Evolutionary conservation across 2,113 vertebrate genomes (phyloP), one percentile per base, ranked within the genome.

Genomic region (Sardina pilchardus): DNA sequence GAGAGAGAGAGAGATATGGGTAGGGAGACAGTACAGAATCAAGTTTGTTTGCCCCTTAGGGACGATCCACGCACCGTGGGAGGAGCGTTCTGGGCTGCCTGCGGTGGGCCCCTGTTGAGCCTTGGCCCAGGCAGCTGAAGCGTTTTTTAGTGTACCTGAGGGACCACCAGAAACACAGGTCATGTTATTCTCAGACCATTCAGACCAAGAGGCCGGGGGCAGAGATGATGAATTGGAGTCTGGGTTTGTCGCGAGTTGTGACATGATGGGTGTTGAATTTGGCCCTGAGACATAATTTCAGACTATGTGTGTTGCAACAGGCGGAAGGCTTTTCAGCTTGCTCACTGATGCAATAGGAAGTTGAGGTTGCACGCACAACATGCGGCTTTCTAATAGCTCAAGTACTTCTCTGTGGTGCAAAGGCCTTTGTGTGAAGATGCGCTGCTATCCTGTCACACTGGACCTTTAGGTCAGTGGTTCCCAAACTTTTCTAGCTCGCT

Each of bases 21-120:
- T 21, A 12, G 17, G 30, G 19, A n/a, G 16, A 67, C n/a, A 89
- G 9, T 59, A 4, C 42, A 36, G 34, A 36, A 34, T 3, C 3
- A 4, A 36, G 90, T 67, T 43, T 67, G 26, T 63, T 21, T 56
- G 47, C 30, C 82, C 83, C 89, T 86, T 85, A 67, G 78, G 81
- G 88, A 84, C 50, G 83, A 88, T 90, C 93, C 94, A 95, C 94
- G 92, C 93, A 95, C 94, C 94, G 92, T 87, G 95, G 94, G 21
- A 92, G 89, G 7, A 95, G 48, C 36, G 91, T 92, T 91, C 92
- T 92, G 90, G 93, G 93, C 88, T 92, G 90, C 83, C 93, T 92
- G 93, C 88, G 93, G 85, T 92, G 92, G 12, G 92, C 89, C 89
- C 75, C 90, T 88, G 90, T 50, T 80, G 86, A 63, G 85, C 36